A percentile compares a stretch with the other conserved stretches of the same genome.
Evolutionary conservation across 2,888 invertebrate species (phyloP).

Genomic region (Netelia fuscicornis): DNA sequence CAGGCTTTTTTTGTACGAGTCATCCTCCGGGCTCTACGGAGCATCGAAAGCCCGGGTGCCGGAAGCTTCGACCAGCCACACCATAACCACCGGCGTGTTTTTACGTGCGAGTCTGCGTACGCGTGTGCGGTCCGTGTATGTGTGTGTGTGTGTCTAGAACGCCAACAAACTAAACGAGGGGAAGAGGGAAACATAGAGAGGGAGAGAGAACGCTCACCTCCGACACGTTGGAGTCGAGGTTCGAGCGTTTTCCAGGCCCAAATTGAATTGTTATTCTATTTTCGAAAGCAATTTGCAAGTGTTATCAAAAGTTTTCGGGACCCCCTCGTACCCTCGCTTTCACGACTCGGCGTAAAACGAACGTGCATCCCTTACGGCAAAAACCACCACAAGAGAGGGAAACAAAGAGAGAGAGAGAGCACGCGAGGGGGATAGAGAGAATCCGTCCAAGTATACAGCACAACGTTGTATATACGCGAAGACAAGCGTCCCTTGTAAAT

Average conservation of each 20-base stretch:
- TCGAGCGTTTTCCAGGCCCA: conserved; percentile 76
- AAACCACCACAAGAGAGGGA: conserved; percentile 32
- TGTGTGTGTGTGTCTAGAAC: conserved; percentile 10
- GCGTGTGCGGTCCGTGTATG: background rate
- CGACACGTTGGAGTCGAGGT: conserved; percentile 73
- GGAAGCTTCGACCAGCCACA: conserved; percentile 53
- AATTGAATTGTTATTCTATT: conserved; percentile 85
- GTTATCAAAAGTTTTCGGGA: conserved; percentile 83
- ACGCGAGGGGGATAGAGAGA: background rate
- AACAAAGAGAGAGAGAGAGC: background rate
- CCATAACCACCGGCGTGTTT: conserved; percentile 31
- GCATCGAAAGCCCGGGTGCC: conserved; percentile 32
- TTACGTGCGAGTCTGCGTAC: background rate
- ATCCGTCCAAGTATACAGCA: background rate
- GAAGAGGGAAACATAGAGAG: conserved; percentile 28
- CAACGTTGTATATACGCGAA: background rate
- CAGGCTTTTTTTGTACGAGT: conserved; percentile 35
- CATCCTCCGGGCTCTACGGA: conserved; percentile 11
- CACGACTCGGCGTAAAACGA: conserved; percentile 58
- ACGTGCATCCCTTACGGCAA: conserved; percentile 49
- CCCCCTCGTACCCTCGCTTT: conserved; percentile 66
- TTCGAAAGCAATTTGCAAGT: conserved; percentile 84
- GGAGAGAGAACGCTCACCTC: conserved; percentile 44
- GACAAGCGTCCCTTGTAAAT: conserved; percentile 43
- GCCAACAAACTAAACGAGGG: conserved; percentile 41